Evolutionary conservation across 2,113 vertebrate species (phyloP).

Genomic region (Pluvialis apricaria): DNA sequence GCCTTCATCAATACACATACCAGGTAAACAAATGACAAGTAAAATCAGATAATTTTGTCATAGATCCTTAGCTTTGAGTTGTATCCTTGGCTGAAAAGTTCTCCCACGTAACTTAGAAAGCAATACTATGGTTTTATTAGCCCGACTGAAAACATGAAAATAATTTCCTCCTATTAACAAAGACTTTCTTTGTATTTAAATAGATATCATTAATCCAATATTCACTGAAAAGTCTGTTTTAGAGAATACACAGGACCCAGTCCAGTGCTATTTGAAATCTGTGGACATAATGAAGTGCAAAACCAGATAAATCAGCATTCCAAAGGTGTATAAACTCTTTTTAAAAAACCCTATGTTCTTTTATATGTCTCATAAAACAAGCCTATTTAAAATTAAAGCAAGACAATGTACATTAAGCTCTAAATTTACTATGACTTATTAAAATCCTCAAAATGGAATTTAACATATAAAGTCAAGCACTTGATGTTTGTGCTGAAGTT

Average conservation of each 20-base stretch:
- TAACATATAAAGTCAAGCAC: not conserved
- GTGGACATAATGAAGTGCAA: not conserved
- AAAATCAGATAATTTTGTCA: not conserved
- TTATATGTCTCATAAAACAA: not conserved
- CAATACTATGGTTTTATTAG: not conserved
- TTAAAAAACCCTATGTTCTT: rapidly evolving
- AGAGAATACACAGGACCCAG: not conserved
- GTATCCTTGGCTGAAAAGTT: not conserved
- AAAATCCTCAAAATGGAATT: not conserved
- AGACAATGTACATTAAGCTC: not conserved
- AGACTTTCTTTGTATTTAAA: not conserved
- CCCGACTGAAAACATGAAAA: not conserved
- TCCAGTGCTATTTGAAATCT: not conserved
- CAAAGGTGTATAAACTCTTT: not conserved
- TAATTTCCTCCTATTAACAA: not conserved
- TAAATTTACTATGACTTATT: not conserved
- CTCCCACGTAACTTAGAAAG: not conserved
- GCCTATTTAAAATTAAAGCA: not conserved
- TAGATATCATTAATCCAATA: not conserved
- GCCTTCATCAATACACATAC: not conserved
- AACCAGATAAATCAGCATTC: not conserved
- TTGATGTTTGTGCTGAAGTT: not conserved
- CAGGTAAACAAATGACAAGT: not conserved
- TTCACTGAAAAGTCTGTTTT: not conserved
- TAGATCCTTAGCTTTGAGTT: not conserved